phyloP scores from a whole-genome alignment of 2,797 vertebrate species.

The Xiphophorus birchmanni region DNA sequence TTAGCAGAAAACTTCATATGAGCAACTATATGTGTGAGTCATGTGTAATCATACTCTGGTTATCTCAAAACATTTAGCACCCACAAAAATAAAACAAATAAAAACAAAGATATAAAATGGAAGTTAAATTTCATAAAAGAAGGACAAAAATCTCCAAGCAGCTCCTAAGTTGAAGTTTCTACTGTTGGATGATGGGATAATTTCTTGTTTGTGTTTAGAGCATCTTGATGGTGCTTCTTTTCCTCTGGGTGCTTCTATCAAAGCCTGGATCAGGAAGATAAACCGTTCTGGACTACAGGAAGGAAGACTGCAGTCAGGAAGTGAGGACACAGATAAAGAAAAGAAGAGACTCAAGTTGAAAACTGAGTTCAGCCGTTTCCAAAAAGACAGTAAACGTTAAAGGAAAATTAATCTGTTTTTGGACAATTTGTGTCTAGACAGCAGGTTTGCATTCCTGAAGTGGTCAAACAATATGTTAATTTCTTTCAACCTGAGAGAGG shows the following conservation, averaged over 20 bases:
- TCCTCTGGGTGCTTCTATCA: slow-evolving; percentile 24
- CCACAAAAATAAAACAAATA: not conserved
- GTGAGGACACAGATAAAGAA: slow-evolving; percentile 49
- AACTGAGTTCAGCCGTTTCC: not conserved
- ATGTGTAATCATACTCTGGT: not conserved
- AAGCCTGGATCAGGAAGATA: slow-evolving; percentile 34
- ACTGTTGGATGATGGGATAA: not conserved
- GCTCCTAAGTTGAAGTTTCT: not conserved
- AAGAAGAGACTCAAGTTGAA: slow-evolving; percentile 1
- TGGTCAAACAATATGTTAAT: not conserved
- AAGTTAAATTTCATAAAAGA: not conserved
- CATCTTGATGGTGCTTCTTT: not conserved
- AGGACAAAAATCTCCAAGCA: not conserved
- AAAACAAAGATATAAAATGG: not conserved
- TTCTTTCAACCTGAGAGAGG: not conserved
- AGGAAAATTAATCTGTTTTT: not conserved
- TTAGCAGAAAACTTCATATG: not conserved
- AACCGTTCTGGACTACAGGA: slow-evolving; percentile 36
- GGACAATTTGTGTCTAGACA: not conserved
- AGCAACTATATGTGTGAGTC: not conserved
- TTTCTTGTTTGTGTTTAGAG: slow-evolving; percentile 7
- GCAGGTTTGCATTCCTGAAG: not conserved
- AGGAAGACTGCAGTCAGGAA: slow-evolving; percentile 53
- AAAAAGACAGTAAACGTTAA: not conserved
- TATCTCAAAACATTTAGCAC: not conserved